These are phyloP conservation scores for Rhabdomys pumilio DNA, from an alignment of 2,797 vertebrate species.

Conservation along the genomic window DNA sequence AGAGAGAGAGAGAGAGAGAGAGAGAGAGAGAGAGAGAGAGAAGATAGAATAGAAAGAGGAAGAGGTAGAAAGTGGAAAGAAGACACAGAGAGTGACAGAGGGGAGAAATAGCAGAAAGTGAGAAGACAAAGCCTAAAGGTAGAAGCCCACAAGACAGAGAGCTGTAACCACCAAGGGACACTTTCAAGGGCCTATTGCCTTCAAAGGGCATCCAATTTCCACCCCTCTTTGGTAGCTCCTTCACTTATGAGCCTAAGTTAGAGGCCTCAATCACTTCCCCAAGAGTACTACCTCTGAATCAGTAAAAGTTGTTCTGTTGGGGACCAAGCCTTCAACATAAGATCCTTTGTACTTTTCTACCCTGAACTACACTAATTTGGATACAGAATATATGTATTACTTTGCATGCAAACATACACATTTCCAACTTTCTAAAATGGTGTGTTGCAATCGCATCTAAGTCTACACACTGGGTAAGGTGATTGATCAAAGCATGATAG, in stretches of 20 bases:
- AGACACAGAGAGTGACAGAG: not conserved
- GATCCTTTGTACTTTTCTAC: not conserved
- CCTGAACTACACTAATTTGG: not conserved
- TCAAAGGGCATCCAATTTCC: fast-evolving
- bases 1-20: too few species aligned
- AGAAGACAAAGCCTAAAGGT: not conserved
- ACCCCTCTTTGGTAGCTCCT: not conserved
- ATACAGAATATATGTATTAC: not conserved
- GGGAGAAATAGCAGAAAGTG: not conserved
- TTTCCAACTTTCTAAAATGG: not conserved
- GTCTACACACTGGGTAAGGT: not conserved
- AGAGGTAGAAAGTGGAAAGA: fast-evolving
- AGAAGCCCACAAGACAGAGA: not conserved
- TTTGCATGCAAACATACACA: not conserved
- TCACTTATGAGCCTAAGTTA: not conserved
- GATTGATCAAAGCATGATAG: not conserved
- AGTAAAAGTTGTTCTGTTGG: not conserved
- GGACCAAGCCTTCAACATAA: not conserved
- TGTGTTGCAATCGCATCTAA: not conserved
- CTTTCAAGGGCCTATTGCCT: not conserved
- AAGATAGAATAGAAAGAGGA: too few species aligned
- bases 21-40: not conserved
- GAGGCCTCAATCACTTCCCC: not conserved
- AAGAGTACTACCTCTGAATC: too few species aligned
- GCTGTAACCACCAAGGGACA: not conserved